Base-by-base conservation (phyloP, 2,797 vertebrate species). In the Falco biarmicus region DNA sequence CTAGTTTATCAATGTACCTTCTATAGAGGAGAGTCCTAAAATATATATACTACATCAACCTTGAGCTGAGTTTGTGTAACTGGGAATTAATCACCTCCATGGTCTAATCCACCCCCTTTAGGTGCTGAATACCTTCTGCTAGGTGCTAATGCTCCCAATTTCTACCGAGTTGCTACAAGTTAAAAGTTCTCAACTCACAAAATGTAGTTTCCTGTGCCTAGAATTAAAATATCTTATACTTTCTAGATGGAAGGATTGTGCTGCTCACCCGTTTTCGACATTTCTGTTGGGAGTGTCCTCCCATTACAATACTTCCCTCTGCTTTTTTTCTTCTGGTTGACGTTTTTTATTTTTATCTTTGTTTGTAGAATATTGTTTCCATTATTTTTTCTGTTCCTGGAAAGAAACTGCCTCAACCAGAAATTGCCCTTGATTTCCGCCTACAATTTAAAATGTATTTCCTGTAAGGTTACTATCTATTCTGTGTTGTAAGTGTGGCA, bases 1-100 rank as follows among this genome's bases (percentile, higher is more conserved):
- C 87, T 9, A 93, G 90, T 96, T 96, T 93, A 92, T 95, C 95
- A 89, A 88, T 53, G 69, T 85, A 29, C 69, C 34, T 90, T 64
- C 89, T 45, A 31, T 37, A 92, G 70, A 92, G 59, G 60, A 87
- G 50, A 89, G 65, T 51, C 79, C 82, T 84, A 96, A 90, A 85
- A 95, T 63, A 87, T 68, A 92, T 71, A 63, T 31, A 60, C 39
- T 76, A 17, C 43, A 75, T 91, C 94, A 96, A 50, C 93, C 89
- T 92, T 84, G 82, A 78, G 51, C 84, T 70, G 84, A 48, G 71
- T 66, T 69, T 85, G 87, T 93, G 41, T 61, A 78, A 71, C n/a
- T 54, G 71, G 86, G 81, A 54, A 89, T 95, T 64, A 75, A 95
- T 97, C 89, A 87, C 14, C 53, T 77, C 71, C 32, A 0, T 9